Evolutionary conservation across 2,113 vertebrate species (phyloP).

Genomic region (Oncorhynchus tshawytscha): DNA sequence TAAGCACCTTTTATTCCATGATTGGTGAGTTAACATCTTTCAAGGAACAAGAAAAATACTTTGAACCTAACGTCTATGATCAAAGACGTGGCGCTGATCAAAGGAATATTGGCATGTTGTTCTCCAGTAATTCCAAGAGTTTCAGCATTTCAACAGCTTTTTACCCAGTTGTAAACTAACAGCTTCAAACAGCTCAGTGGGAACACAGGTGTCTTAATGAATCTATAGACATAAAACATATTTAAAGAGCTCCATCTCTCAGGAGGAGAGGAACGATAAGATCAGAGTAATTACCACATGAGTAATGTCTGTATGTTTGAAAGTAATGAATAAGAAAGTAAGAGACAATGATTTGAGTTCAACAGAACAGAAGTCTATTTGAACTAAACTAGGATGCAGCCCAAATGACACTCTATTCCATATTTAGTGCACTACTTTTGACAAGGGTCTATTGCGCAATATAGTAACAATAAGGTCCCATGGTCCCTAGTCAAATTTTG

Average conservation of each 20-base stretch:
- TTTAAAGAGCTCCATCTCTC: too few species aligned
- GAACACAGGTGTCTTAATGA: conserved; percentile 24
- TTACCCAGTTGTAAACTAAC: conserved; percentile 13
- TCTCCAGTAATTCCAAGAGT: conserved; percentile 13
- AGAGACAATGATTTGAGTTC: conserved; percentile 18
- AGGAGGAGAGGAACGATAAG: too few species aligned
- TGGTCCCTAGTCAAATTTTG: too few species aligned
- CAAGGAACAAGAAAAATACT: conserved; percentile 32
- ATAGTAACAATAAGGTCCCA: too few species aligned
- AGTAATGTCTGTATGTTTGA: not conserved
- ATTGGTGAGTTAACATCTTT: not conserved
- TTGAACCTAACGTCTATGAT: conserved; percentile 14
- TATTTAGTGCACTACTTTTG: too few species aligned
- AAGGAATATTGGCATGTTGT: conserved; percentile 32
- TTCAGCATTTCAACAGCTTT: conserved; percentile 24
- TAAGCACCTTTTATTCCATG: not conserved
- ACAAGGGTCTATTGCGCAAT: too few species aligned
- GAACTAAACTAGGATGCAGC: too few species aligned
- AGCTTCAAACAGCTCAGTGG: conserved; percentile 17
- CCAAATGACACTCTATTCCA: too few species aligned
- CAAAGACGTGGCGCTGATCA: conserved; percentile 38
- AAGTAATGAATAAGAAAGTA: not conserved
- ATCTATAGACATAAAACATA: not conserved
- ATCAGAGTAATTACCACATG: too few species aligned
- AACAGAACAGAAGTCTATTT: not conserved